These are phyloP conservation scores for Cabera pusaria DNA, from an alignment of 2,888 invertebrate species.

Conservation along the genomic window DNA sequence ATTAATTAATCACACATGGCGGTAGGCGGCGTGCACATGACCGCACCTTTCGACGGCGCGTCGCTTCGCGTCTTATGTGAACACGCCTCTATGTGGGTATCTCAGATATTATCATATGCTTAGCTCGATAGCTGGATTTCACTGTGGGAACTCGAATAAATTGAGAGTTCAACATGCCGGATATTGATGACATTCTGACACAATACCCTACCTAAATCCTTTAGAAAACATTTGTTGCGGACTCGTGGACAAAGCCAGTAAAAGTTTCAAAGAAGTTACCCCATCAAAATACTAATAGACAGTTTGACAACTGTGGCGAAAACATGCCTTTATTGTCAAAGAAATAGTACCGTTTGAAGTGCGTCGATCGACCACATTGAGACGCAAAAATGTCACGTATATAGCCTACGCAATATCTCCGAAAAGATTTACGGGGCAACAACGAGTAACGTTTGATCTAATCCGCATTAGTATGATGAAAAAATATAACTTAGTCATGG, in stretches of 20 bases:
- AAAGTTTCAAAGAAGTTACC: constrained; percentile 31
- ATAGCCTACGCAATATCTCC: constrained; percentile 9
- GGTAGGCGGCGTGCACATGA: constrained; percentile 38
- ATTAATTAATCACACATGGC: constrained; percentile 75
- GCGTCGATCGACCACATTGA: constrained; percentile 23
- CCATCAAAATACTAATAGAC: constrained; percentile 33
- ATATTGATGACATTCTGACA: constrained; percentile 14
- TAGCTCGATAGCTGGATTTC: constrained; percentile 24
- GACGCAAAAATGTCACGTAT: constrained; percentile 26
- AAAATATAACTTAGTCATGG: constrained; percentile 14
- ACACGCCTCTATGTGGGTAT: constrained; percentile 14
- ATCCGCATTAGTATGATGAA: constrained; percentile 16
- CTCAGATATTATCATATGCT: constrained; percentile 23
- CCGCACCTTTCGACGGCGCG: constrained; percentile 27
- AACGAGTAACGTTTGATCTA: constrained; percentile 17
- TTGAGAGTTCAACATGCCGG: constrained; percentile 22
- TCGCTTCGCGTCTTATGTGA: constrained; percentile 17
- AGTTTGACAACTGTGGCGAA: constrained; percentile 29
- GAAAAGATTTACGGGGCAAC: constrained; percentile 16
- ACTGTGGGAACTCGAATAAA: constrained; percentile 25
- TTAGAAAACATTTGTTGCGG: constrained; percentile 27
- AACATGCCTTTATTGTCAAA: constrained; percentile 31
- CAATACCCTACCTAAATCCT: constrained; percentile 24
- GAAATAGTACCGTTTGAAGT: constrained; percentile 28
- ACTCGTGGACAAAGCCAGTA: constrained; percentile 26